A percentile compares a stretch with the other conserved stretches of the same genome.
These are phyloP conservation scores for Halichoerus grypus DNA, from an alignment of 2,113 vertebrate species.

Conservation along the genomic window DNA sequence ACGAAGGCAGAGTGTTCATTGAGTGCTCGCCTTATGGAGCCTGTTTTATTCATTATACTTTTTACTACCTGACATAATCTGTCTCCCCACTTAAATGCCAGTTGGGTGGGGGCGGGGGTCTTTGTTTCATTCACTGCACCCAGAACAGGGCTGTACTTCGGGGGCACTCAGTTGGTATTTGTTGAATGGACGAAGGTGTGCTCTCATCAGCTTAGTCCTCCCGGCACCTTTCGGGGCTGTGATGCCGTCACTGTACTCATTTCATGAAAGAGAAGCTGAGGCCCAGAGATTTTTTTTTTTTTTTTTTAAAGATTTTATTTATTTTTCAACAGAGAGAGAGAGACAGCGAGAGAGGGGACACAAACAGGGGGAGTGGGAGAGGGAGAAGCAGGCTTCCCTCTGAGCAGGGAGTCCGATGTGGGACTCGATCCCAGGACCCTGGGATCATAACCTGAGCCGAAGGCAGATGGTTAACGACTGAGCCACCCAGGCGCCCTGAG, in stretches of 20 bases:
- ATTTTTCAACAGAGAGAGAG: too few relatives aligned
- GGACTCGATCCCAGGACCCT: too few relatives aligned
- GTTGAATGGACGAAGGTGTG: neutral
- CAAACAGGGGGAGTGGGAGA: too few relatives aligned
- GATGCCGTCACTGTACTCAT: neutral
- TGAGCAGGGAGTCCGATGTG: too few relatives aligned
- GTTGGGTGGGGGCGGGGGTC: neutral
- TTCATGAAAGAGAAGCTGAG: neutral
- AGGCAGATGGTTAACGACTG: too few relatives aligned
- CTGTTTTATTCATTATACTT: neutral
- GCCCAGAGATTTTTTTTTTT: neutral
- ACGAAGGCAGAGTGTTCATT: neutral
- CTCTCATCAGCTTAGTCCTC: neutral
- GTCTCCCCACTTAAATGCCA: neutral
- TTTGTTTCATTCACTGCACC: neutral
- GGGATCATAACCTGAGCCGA: too few relatives aligned
- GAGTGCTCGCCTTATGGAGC: fast-evolving
- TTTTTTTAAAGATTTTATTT: too few relatives aligned
- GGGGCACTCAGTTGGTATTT: neutral
- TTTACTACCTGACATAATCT: too few relatives aligned
- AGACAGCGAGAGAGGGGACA: too few relatives aligned
- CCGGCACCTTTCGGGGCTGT: neutral
- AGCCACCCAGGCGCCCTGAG: too few relatives aligned
- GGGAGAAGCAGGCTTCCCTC: too few relatives aligned
- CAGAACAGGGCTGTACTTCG: neutral